These are phyloP conservation scores for Umimayanthus kanabou DNA, from an alignment of 92 coral and sea anemone genomes.

Conservation along the genomic window DNA sequence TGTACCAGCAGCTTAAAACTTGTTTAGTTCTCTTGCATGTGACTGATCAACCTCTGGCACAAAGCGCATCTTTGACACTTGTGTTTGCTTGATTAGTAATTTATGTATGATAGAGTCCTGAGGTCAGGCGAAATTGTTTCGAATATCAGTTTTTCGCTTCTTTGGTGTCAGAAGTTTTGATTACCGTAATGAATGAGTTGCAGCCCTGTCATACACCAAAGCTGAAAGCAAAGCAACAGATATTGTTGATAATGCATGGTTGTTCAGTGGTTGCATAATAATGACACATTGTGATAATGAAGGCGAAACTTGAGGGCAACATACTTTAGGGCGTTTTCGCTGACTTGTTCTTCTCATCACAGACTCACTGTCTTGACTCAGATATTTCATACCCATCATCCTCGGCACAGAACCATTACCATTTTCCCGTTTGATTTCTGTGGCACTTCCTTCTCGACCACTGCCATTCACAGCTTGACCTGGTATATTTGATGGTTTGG, in stretches of 20 bases:
- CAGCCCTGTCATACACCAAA: background rate
- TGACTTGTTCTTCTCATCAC: slow-evolving; percentile 90
- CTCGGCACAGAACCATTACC: slow-evolving; percentile 61
- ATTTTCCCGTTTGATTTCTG: slow-evolving; percentile 61
- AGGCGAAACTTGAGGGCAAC: slow-evolving; percentile 66
- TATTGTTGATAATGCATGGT: slow-evolving; percentile 36
- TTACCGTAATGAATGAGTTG: slow-evolving; percentile 27
- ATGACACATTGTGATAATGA: slow-evolving; percentile 77
- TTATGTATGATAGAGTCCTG: slow-evolving; percentile 43
- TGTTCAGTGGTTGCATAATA: slow-evolving; percentile 38
- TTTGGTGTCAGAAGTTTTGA: slow-evolving; percentile 33
- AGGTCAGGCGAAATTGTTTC: slow-evolving; percentile 42
- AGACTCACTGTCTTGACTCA: slow-evolving; percentile 62
- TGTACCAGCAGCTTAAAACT: background rate
- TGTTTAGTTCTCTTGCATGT: slow-evolving; percentile 32
- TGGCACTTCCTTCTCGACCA: slow-evolving; percentile 48
- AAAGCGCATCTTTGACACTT: slow-evolving; percentile 2
- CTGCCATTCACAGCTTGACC: slow-evolving; percentile 79
- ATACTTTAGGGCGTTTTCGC: slow-evolving; percentile 98
- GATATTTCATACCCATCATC: slow-evolving; percentile 55
- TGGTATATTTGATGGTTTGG: slow-evolving; percentile 76
- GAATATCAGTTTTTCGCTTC: slow-evolving; percentile 20
- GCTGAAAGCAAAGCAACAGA: slow-evolving; percentile 43
- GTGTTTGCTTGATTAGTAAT: slow-evolving; percentile 37
- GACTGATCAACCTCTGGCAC: background rate